phyloP scores from a whole-genome alignment of 2,797 vertebrate genomes.

The Monodelphis domestica region DNA sequence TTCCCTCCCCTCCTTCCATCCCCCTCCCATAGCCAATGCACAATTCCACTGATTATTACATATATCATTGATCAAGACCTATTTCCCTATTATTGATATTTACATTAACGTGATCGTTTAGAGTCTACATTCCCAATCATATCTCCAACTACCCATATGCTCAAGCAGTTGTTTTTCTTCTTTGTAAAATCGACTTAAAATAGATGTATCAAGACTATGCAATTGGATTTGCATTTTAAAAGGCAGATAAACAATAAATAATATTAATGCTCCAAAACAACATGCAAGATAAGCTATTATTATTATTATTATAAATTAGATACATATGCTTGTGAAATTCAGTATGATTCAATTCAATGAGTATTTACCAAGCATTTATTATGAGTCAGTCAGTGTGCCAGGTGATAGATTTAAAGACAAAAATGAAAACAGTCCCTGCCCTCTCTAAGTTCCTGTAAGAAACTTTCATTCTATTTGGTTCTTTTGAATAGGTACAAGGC shows the following conservation, averaged over 20 bases:
- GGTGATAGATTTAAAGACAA: not conserved
- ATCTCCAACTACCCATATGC: too few relatives aligned
- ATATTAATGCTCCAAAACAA: not conserved
- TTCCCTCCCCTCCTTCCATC: too few relatives aligned
- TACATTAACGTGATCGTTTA: too few relatives aligned
- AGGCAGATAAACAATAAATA: slow-evolving; percentile 26
- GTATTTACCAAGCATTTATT: not conserved
- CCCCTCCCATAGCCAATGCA: too few relatives aligned
- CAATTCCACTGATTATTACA: too few relatives aligned
- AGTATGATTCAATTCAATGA: not conserved
- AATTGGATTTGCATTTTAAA: slow-evolving; percentile 25
- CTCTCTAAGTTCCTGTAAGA: not conserved
- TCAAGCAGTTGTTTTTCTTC: too few relatives aligned
- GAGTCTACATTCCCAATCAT: too few relatives aligned
- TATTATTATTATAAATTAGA: not conserved
- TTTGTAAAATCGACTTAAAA: not conserved
- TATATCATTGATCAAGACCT: too few relatives aligned
- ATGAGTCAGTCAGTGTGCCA: not conserved
- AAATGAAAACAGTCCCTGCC: not conserved
- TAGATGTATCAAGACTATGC: not conserved
- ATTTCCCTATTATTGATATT: too few relatives aligned
- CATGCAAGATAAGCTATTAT: not conserved
- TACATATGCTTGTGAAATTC: slow-evolving; percentile 16
- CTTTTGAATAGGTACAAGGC: not conserved
- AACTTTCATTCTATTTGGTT: not conserved